Base-by-base conservation (phyloP, 1,140 invertebrate genomes). In the Cotesia typhae region DNA sequence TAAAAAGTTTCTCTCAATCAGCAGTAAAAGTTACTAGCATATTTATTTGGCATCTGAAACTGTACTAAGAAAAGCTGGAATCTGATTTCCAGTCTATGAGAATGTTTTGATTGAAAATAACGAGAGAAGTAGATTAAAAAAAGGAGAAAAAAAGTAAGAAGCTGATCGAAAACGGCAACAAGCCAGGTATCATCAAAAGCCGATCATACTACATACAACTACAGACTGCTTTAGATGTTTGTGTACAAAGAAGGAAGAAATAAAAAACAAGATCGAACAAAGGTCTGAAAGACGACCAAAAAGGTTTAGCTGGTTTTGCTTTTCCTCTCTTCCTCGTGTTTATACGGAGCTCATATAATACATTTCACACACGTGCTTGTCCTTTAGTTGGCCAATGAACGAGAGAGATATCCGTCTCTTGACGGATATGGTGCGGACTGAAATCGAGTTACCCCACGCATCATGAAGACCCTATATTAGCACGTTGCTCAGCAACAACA, bases 361-460 rank as follows among this genome's bases (percentile, higher is more conserved):
- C 35, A 52, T 65, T 38, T 35, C n/a, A 55, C n/a, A 66, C 59
- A 36, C 38, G 68, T 41, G 57, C 53, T 38, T 57, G 55, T 17
- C 35, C 64, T 36, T 17, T n/a, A n/a, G 10, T 10, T 67, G 37
- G n/a, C 12, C 12, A 64, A 38, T 7, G 1, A 41, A n/a, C 10
- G 53, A 65, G 47, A 71, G 12, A 47, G 41, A 70, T 70, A 64
- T 60, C 55, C 52, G 7, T 28, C 36, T 59, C 55, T 41, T 41
- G 12, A 71, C 68, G 36, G 12, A 74, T 74, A 74, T 74, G 73
- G 73, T 67, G 28, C 57, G 61, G 52, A 52, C 28, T 66, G 63
- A 55, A 78, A 79, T 80, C 74, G 64, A 71, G 77, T 78, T 80
- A 78, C 69, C 78, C 77, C 77, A 78, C 76, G 78, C 76, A 76